Evolutionary conservation across 2,888 invertebrate genomes (phyloP), one percentile per base, ranked within the genome.

Genomic region (Leptinotarsa juncta): DNA sequence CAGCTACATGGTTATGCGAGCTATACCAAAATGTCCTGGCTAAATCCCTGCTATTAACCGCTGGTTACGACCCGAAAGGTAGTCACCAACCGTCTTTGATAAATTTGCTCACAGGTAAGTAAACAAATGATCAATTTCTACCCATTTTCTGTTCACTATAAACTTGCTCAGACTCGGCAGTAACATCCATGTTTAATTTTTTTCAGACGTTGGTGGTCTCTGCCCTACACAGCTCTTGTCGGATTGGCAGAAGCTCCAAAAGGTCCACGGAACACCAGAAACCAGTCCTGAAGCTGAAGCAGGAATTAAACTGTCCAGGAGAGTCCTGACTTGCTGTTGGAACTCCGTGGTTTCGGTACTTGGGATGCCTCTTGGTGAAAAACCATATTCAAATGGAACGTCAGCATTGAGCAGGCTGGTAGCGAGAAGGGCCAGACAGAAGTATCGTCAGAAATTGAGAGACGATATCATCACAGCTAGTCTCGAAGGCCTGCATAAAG

Each of bases 1-100:
- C 97, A 0, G 96, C 96, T 0, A 94, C 96, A 0, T 98, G 98
- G 98, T 91, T 98, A 3, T 93, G 96, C 51, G 97, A 98, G 84
- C 89, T 98, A 10, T 98, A 97, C 85, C 96, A 96, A 83, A 95
- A 94, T 84, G 93, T 97, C 1, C 89, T 97, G 4, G 91, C 94
- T 0, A 91, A 91, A 72, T 94, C 94, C 82, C 87, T 96, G 14
- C 88, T 96, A n/a, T 91, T 92, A 80, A 89, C 90, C 70, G 92
- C 93, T 66, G 94, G 94, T 1, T 91, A 91, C 80, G 91, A 92
- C 82, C 92, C 91, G 74, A 88, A 88, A 77, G 85, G 85, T 15
- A 83, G 86, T 42, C 90, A 90, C 75, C 91, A 92, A 83, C 90
- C 90, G 77, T 93, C 95, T 0, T 89, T 96, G 4, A 90, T 94